Evolutionary conservation across 2,797 vertebrate species (phyloP).

Genomic region (Microctenopoma steveboyesi): DNA sequence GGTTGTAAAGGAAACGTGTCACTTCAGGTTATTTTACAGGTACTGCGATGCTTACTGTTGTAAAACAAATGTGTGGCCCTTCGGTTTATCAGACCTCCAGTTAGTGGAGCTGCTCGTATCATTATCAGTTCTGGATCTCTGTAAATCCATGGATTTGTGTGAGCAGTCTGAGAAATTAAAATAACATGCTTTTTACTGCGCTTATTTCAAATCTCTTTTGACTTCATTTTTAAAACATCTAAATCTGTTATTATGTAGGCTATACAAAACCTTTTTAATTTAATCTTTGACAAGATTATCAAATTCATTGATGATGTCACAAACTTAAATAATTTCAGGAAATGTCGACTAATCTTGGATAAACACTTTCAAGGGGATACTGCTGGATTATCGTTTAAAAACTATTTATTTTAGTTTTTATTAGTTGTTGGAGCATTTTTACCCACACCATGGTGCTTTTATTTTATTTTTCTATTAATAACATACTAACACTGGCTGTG

Average conservation of each 20-base stretch:
- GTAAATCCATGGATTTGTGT: conserved; percentile 82
- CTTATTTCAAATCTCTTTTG: conserved; percentile 84
- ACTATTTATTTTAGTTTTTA: conserved; percentile 55
- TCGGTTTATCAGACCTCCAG: conserved; percentile 67
- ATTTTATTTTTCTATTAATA: conserved; percentile 20
- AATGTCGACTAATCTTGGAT: conserved; percentile 78
- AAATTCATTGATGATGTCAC: conserved; percentile 84
- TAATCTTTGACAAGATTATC: conserved; percentile 87
- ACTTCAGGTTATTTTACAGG: conserved; percentile 4
- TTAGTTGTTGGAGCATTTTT: conserved; percentile 53
- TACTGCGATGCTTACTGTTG: conserved; percentile 6
- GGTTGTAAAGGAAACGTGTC: conserved; percentile 6
- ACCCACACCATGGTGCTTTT: conserved; percentile 41
- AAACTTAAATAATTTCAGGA: conserved; percentile 84
- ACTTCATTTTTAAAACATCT: conserved; percentile 82
- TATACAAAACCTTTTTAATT: conserved; percentile 81
- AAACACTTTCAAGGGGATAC: conserved; percentile 78
- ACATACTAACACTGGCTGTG: too few species aligned
- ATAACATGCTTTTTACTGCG: conserved; percentile 85
- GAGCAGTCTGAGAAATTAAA: conserved; percentile 85
- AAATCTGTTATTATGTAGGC: conserved; percentile 83
- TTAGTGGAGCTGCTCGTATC: conserved; percentile 72
- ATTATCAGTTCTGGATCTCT: conserved; percentile 81
- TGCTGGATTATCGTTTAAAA: conserved; percentile 70
- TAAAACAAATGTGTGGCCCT: conserved; percentile 61